A percentile compares a stretch with the other conserved stretches of the same genome.
phyloP scores from a whole-genome alignment of 2,888 invertebrate genomes.

The Melinopterus prodromus region DNA sequence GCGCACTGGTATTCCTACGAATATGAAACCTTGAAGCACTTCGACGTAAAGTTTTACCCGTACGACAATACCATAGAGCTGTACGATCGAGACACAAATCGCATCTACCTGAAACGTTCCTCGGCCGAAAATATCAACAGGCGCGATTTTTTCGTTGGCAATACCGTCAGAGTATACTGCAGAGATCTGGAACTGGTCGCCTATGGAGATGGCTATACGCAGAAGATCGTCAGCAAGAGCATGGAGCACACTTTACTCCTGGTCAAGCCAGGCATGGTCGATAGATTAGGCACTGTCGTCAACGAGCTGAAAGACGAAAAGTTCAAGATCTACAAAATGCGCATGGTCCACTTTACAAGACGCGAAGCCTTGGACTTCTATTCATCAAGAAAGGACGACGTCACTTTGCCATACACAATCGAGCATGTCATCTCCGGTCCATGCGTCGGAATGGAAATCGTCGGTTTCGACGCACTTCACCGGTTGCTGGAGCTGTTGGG shows the following conservation, averaged over 20 bases:
- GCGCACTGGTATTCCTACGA: slow-evolving; percentile 91
- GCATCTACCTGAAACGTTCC: slow-evolving; percentile 67
- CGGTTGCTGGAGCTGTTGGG: slow-evolving; percentile 70
- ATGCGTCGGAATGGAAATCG: slow-evolving; percentile 75
- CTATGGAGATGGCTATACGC: slow-evolving; percentile 76
- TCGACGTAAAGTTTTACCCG: slow-evolving; percentile 79
- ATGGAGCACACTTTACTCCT: slow-evolving; percentile 79
- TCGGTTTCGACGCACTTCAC: slow-evolving; percentile 73
- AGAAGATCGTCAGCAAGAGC: slow-evolving; percentile 68
- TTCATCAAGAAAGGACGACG: slow-evolving; percentile 64
- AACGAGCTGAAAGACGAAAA: slow-evolving; percentile 69
- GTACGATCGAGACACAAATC: slow-evolving; percentile 54
- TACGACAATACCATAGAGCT: slow-evolving; percentile 84
- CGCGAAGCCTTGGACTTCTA: slow-evolving; percentile 74
- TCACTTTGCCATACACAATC: slow-evolving; percentile 71
- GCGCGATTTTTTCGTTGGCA: slow-evolving; percentile 78
- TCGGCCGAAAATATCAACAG: slow-evolving; percentile 71
- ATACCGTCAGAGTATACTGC: slow-evolving; percentile 76
- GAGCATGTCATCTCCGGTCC: slow-evolving; percentile 74
- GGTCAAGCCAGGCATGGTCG: slow-evolving; percentile 77
- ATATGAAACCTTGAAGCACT: slow-evolving; percentile 76
- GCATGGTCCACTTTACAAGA: slow-evolving; percentile 73
- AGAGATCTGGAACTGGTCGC: slow-evolving; percentile 76
- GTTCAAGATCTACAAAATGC: slow-evolving; percentile 72
- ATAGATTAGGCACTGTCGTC: slow-evolving; percentile 78